These are phyloP conservation scores for Keiferia lycopersicella DNA, from an alignment of 2,888 invertebrate species.

Conservation along the genomic window DNA sequence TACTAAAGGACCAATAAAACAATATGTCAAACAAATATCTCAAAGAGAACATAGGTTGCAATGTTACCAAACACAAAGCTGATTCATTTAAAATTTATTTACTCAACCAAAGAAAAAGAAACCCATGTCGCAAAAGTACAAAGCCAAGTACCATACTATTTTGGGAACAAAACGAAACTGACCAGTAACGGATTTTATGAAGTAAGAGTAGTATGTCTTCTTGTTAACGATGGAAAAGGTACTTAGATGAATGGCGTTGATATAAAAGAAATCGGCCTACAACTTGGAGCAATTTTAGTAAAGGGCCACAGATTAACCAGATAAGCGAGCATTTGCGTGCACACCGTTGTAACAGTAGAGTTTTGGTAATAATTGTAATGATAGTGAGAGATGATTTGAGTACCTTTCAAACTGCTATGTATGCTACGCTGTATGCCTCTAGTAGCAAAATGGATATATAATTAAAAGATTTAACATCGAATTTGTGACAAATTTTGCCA, in stretches of 20 bases:
- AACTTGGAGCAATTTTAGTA: not conserved
- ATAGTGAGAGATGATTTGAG: not conserved
- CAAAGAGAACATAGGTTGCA: no score
- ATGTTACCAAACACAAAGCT: no score
- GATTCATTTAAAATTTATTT: no score
- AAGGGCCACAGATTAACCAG: not conserved
- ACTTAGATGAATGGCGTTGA: slow-evolving; percentile 9
- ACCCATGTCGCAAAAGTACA: not conserved
- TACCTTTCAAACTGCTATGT: not conserved
- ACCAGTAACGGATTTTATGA: slow-evolving; percentile 10
- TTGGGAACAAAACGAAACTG: not conserved
- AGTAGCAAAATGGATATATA: no score
- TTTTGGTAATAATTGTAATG: not conserved
- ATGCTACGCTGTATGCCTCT: no score
- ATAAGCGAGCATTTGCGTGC: slow-evolving; percentile 6
- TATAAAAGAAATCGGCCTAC: slow-evolving; percentile 1
- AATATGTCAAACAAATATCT: no score
- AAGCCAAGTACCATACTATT: not conserved
- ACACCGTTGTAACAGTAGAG: not conserved
- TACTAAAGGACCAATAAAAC: not conserved
- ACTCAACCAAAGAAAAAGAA: not conserved
- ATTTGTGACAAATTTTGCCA: no score
- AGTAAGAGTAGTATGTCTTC: no score
- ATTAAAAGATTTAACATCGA: no score
- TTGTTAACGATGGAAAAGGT: slow-evolving; percentile 4